Evolutionary conservation across 2,797 vertebrate species (phyloP).

Genomic region (Leucoraja ocellata): DNA sequence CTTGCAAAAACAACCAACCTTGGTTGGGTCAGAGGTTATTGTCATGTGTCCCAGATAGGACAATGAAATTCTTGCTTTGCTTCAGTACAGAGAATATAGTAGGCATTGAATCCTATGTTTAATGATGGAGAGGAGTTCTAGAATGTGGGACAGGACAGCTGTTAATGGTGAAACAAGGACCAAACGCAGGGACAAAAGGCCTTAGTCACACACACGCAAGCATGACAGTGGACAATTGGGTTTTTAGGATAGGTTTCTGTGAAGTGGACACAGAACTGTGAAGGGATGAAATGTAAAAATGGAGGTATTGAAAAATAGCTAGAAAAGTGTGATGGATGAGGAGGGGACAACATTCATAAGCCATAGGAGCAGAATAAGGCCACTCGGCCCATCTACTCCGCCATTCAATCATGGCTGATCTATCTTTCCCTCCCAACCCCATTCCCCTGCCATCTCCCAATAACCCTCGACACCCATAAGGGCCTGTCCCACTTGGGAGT

Average conservation of each 20-base stretch:
- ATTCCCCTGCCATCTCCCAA: too few relatives aligned
- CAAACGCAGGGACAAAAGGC: neutral
- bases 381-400: too few relatives aligned
- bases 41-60: too few relatives aligned
- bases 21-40: neutral
- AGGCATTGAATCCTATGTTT: neutral
- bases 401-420: too few relatives aligned
- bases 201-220: too few relatives aligned
- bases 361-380: too few relatives aligned
- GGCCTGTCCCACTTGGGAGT: too few relatives aligned
- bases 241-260: neutral
- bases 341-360: too few relatives aligned
- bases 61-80: too few relatives aligned
- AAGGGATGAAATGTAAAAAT: neutral
- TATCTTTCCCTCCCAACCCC: too few relatives aligned
- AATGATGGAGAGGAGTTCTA: neutral
- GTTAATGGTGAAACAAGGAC: neutral
- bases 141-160: neutral
- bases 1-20: neutral
- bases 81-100: too few relatives aligned
- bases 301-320: neutral
- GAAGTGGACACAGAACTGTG: neutral
- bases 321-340: neutral
- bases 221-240: neutral
- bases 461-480: too few relatives aligned